phyloP scores from a whole-genome alignment of 2,113 vertebrate species.

The Oophaga pumilio region DNA sequence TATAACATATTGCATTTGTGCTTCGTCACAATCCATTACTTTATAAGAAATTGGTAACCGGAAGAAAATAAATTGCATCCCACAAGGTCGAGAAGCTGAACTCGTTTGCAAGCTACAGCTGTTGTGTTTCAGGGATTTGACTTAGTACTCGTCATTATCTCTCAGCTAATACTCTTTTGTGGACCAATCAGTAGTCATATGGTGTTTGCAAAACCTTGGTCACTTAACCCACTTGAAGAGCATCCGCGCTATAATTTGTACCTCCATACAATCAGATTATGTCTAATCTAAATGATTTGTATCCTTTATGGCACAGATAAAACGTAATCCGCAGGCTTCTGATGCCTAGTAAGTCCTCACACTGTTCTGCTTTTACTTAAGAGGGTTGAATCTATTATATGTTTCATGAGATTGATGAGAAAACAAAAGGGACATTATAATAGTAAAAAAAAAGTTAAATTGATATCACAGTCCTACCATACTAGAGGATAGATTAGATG shows the following conservation, averaged over 20 bases:
- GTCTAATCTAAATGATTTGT: conserved; percentile 80
- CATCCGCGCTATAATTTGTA: conserved; percentile 78
- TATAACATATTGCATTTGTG: conserved; percentile 5
- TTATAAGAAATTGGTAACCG: conserved; percentile 57
- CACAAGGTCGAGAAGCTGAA: conserved; percentile 63
- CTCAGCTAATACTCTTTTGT: conserved; percentile 77
- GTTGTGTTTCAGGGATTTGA: conserved; percentile 76
- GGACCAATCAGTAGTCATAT: conserved; percentile 80
- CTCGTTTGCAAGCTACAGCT: conserved; percentile 74
- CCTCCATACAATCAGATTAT: conserved; percentile 83
- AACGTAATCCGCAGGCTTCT: conserved; percentile 73
- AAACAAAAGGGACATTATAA: background rate
- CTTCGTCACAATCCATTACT: conserved; percentile 60
- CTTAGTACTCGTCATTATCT: conserved; percentile 83
- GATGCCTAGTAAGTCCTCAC: conserved; percentile 60
- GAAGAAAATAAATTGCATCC: conserved; percentile 59
- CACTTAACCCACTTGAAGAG: conserved; percentile 79
- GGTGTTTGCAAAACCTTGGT: conserved; percentile 74
- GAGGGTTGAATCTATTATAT: conserved; percentile 36
- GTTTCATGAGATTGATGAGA: conserved; percentile 6
- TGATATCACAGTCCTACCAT: background rate
- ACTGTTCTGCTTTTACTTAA: background rate
- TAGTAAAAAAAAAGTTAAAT: no score
- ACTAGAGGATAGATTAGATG: background rate
- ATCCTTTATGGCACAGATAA: conserved; percentile 76